Percentiles rank a stretch among this genome's conserved stretches.
These are phyloP conservation scores for Sinelater perroti DNA, from an alignment of 2,888 invertebrate genomes.

Conservation along the genomic window DNA sequence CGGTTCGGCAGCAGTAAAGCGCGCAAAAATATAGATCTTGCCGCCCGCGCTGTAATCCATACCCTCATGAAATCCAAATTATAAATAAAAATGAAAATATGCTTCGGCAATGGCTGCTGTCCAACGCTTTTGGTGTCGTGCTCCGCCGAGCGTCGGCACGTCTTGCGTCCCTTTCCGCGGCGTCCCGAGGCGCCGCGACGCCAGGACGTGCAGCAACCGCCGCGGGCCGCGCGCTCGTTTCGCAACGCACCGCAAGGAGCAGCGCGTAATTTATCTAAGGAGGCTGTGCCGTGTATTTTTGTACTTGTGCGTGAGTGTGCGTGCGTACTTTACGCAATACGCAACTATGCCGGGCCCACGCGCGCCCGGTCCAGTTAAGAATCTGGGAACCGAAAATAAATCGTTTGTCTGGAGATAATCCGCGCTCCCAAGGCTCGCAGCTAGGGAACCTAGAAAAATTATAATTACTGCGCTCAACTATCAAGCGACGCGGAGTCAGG, in stretches of 20 bases:
- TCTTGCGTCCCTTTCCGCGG: constrained; percentile 6
- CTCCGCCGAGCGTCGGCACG: not conserved
- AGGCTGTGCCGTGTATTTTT: constrained; percentile 41
- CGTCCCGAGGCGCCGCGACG: not conserved
- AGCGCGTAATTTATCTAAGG: constrained; percentile 39
- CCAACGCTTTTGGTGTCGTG: constrained; percentile 5
- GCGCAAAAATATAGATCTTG: constrained; percentile 10
- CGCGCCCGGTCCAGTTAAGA: constrained; percentile 34
- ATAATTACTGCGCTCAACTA: constrained; percentile 26
- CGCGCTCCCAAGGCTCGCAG: not conserved
- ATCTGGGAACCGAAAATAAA: constrained; percentile 33
- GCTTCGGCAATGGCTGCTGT: constrained; percentile 18
- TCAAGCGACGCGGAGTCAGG: constrained; percentile 23
- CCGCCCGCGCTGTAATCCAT: constrained; percentile 14
- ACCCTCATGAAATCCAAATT: constrained; percentile 18
- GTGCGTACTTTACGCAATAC: constrained; percentile 41
- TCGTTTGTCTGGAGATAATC: constrained; percentile 28
- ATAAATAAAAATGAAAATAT: constrained; percentile 19
- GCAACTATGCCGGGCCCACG: constrained; percentile 36
- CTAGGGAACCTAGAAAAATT: constrained; percentile 21
- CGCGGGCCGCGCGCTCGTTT: constrained; percentile 11
- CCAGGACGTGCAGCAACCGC: not conserved
- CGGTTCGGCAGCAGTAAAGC: constrained; percentile 3
- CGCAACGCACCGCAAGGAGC: constrained; percentile 27
- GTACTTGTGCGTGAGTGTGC: constrained; percentile 37